Evolutionary conservation across 2,888 invertebrate genomes (phyloP).

Genomic region (Priocnemis perturbator): DNA sequence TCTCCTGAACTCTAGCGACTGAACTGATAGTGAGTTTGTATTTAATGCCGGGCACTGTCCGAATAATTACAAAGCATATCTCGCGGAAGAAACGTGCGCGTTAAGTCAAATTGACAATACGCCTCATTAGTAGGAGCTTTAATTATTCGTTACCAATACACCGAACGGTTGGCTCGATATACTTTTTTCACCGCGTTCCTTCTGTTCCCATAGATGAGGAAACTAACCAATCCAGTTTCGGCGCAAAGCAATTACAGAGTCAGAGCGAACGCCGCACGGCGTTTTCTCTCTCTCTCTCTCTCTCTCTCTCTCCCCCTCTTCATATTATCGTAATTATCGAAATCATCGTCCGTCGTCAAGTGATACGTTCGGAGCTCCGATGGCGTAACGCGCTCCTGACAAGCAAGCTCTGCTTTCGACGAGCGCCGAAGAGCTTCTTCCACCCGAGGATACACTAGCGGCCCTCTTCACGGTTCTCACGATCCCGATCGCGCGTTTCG

Average conservation of each 20-base stretch:
- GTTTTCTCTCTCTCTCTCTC: no score
- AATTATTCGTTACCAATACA: no score
- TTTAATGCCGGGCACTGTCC: no score
- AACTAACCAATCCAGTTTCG: slow-evolving; percentile 43
- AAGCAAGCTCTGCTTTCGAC: no score
- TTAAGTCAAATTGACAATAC: no score
- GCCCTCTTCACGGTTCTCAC: slow-evolving; percentile 56
- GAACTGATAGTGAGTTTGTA: no score
- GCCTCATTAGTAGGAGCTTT: no score
- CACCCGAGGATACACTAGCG: slow-evolving; percentile 41
- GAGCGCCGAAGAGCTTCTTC: slow-evolving; percentile 2
- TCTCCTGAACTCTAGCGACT: no score
- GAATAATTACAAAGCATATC: no score
- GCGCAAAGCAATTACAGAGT: slow-evolving; percentile 46
- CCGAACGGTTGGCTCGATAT: no score
- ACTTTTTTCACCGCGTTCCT: slow-evolving; percentile 10
- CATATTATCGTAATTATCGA: slow-evolving; percentile 47
- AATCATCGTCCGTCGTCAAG: slow-evolving; percentile 28
- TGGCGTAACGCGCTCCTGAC: slow-evolving; percentile 41
- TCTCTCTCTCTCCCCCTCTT: neutral
- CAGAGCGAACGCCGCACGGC: slow-evolving; percentile 8
- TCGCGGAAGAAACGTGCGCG: no score
- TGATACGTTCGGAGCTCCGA: slow-evolving; percentile 46
- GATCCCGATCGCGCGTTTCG: slow-evolving; percentile 52
- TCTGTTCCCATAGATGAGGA: neutral